Evolutionary conservation across 2,888 invertebrate species (phyloP).

Genomic region (Stenurella melanura): DNA sequence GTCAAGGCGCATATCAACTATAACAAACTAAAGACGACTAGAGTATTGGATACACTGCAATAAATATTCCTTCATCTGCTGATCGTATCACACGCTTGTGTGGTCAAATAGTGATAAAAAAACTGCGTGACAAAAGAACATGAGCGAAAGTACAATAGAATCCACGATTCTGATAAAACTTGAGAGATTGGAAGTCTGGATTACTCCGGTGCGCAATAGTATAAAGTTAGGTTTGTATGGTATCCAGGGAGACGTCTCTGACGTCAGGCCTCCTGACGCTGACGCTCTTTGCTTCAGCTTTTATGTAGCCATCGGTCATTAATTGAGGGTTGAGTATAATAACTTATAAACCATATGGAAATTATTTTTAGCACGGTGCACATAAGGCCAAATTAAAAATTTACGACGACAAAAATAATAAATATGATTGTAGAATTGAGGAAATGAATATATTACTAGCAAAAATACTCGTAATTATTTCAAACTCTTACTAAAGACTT

Average conservation of each 20-base stretch:
- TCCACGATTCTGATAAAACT: constrained; percentile 43
- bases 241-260: constrained; percentile 63
- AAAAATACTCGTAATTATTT: too few relatives aligned
- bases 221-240: constrained; percentile 45
- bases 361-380: constrained; percentile 33
- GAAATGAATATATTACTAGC: too few relatives aligned
- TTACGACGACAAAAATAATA: too few relatives aligned
- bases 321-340: constrained; percentile 49
- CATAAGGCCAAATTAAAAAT: too few relatives aligned
- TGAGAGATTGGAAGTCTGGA: constrained; percentile 53
- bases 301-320: constrained; percentile 48
- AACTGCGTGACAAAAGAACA: constrained; percentile 23
- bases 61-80: constrained; percentile 1
- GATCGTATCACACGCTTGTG: constrained; percentile 3
- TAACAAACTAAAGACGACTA: neutral
- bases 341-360: constrained; percentile 41
- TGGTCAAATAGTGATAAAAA: constrained; percentile 14
- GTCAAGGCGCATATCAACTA: too few relatives aligned
- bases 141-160: constrained; percentile 11
- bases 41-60: neutral
- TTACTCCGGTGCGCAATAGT: constrained; percentile 54
- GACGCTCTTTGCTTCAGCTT: constrained; percentile 46
- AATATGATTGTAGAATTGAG: too few relatives aligned
- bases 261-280: constrained; percentile 56
- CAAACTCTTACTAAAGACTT: too few relatives aligned